Evolutionary conservation across 2,113 vertebrate genomes (phyloP).

Genomic region (Mustela nigripes): DNA sequence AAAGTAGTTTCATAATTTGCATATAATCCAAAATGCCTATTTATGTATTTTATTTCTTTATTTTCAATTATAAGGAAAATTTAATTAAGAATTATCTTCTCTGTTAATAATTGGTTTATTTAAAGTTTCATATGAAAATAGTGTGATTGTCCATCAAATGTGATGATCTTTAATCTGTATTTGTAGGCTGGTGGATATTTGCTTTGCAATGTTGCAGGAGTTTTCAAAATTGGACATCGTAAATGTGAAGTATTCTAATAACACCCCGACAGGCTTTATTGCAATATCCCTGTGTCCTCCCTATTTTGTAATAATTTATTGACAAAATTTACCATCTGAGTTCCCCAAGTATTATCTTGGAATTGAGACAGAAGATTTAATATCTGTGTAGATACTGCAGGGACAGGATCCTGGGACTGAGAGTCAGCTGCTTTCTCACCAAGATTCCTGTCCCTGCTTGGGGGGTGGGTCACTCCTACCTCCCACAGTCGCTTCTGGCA

Average conservation of each 20-base stretch:
- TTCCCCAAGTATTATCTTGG: too few species aligned
- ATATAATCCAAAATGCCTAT: not conserved
- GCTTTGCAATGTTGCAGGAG: not conserved
- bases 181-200: not conserved
- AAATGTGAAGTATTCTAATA: not conserved
- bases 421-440: not conserved
- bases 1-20: not conserved
- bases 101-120: conserved; percentile 3
- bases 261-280: not conserved
- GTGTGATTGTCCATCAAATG: not conserved
- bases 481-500: accelerated
- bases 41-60: not conserved
- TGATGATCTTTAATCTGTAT: not conserved
- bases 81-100: not conserved
- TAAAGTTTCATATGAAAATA: not conserved
- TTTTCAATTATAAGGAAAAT: not conserved
- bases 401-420: not conserved
- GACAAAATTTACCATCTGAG: not conserved
- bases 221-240: not conserved
- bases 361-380: not conserved
- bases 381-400: not conserved
- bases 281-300: not conserved
- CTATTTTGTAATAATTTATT: not conserved
- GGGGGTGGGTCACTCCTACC: not conserved
- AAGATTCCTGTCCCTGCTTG: not conserved